Conservation (phyloP, 2,113 vertebrate genomes). For the Numenius arquata region DNA sequence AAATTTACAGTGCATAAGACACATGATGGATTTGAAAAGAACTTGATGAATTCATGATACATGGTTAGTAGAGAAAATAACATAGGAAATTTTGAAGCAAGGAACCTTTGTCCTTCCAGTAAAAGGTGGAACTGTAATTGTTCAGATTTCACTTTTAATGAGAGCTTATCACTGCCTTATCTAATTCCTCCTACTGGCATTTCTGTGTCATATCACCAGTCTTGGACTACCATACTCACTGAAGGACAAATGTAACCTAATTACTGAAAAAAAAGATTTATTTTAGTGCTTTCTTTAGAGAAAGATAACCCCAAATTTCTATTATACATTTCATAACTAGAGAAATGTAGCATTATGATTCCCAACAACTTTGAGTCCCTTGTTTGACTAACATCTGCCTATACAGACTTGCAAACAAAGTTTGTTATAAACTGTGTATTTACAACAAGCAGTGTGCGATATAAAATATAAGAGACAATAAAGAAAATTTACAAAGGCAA, state of each 20-base stretch:
- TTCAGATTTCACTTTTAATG: conserved; percentile 17
- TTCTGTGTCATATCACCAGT: conserved; percentile 7
- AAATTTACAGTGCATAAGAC: background rate
- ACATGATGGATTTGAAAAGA: background rate
- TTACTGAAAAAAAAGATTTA: background rate
- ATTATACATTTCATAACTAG: background rate
- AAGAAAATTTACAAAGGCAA: background rate
- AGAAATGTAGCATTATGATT: background rate
- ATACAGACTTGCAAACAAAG: background rate
- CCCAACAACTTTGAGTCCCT: conserved; percentile 8
- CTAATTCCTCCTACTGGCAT: background rate
- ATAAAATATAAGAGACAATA: background rate
- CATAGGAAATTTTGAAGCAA: background rate
- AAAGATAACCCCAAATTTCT: conserved; percentile 7
- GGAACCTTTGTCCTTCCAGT: background rate
- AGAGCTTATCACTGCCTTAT: background rate
- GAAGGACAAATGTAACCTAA: conserved; percentile 21
- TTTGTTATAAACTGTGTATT: conserved; percentile 13
- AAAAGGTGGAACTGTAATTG: background rate
- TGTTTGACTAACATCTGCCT: conserved; percentile 40
- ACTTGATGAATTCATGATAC: background rate
- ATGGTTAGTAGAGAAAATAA: background rate
- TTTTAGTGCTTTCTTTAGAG: background rate
- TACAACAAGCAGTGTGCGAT: conserved; percentile 21
- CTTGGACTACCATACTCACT: background rate